phyloP scores from a whole-genome alignment of 2,888 invertebrate species.

The Serripes groenlandicus region DNA sequence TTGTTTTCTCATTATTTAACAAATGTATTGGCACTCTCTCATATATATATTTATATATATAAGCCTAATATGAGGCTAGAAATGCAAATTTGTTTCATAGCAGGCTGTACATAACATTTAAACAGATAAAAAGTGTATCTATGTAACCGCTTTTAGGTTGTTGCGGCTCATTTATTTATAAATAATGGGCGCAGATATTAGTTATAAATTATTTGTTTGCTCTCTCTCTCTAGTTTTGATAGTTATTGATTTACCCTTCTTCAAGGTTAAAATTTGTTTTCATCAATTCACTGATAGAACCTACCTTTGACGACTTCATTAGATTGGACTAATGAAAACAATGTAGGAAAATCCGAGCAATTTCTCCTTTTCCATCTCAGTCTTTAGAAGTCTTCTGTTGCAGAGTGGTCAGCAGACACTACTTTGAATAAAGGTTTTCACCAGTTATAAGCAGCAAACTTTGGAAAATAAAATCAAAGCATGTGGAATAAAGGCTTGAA shows the following conservation, averaged over 20 bases:
- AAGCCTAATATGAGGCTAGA: too few relatives aligned
- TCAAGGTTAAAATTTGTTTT: neutral
- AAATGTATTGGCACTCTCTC: too few relatives aligned
- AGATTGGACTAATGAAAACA: neutral
- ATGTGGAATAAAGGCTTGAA: too few relatives aligned
- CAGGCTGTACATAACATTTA: too few relatives aligned
- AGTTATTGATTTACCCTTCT: constrained; percentile 4
- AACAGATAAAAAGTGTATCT: too few relatives aligned
- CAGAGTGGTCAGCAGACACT: neutral
- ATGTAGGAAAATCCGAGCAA: neutral
- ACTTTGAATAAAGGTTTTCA: too few relatives aligned
- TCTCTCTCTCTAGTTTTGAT: neutral
- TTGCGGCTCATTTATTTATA: constrained; percentile 10
- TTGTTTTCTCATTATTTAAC: too few relatives aligned
- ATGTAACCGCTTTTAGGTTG: too few relatives aligned
- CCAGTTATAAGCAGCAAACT: too few relatives aligned
- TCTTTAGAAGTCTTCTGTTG: neutral
- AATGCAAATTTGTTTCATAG: too few relatives aligned
- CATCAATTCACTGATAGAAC: neutral
- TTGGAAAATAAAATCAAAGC: too few relatives aligned
- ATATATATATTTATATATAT: too few relatives aligned
- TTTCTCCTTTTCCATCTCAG: neutral
- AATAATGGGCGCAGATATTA: constrained; percentile 6
- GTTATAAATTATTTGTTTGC: constrained; percentile 21
- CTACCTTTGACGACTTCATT: neutral